A percentile compares a stretch with the other conserved stretches of the same genome.
Evolutionary conservation across 2,888 invertebrate species (phyloP).

Genomic region (Phasia obesa): DNA sequence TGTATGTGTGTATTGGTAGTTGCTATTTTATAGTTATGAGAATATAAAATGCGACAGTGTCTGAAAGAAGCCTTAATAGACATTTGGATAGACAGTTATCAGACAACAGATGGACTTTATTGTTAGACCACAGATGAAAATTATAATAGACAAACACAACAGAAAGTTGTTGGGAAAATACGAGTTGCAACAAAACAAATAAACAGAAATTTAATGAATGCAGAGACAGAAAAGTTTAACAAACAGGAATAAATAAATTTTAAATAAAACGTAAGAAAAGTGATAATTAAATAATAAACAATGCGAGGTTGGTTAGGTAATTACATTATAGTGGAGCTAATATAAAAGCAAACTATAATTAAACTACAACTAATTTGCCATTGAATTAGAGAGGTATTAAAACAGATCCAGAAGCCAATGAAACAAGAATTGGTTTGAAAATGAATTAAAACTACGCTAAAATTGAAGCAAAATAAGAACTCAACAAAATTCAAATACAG

Average conservation of each 20-base stretch:
- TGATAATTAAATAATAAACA: constrained; percentile 2
- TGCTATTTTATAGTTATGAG: constrained; percentile 60
- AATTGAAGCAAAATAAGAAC: not conserved
- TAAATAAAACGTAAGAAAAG: not conserved
- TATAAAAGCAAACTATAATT: too few species aligned
- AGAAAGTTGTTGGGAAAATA: constrained; percentile 2
- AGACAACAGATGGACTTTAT: constrained; percentile 81
- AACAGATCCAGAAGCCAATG: not conserved
- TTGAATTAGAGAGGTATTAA: not conserved
- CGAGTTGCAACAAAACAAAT: not conserved
- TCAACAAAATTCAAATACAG: too few species aligned
- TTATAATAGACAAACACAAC: constrained; percentile 75
- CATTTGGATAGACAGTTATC: constrained; percentile 81
- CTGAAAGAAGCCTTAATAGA: constrained; percentile 81
- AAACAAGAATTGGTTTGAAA: too few species aligned
- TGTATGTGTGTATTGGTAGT: not conserved
- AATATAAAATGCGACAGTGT: constrained; percentile 74
- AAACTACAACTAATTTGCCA: not conserved
- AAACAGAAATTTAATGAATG: constrained; percentile 31
- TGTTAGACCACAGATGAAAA: constrained; percentile 79
- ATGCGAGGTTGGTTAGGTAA: not conserved
- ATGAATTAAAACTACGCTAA: not conserved
- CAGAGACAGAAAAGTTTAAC: constrained; percentile 17
- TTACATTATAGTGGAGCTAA: too few species aligned
- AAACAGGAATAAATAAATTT: constrained; percentile 23